These are phyloP conservation scores for Diglossa cyanea DNA, from an alignment of 2,797 vertebrate species.

Conservation along the genomic window DNA sequence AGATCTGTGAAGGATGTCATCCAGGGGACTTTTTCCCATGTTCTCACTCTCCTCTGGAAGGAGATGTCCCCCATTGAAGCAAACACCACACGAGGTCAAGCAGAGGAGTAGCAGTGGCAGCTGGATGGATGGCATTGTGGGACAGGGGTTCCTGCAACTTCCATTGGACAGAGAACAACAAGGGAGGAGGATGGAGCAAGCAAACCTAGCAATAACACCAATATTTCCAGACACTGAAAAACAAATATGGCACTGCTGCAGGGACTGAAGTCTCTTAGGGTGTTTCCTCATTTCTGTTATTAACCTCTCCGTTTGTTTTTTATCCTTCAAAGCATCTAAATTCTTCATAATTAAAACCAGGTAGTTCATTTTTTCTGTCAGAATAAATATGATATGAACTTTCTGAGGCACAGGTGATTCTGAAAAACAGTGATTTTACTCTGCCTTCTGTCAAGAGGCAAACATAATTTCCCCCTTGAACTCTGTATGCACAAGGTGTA, in stretches of 20 bases:
- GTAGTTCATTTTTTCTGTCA: background rate
- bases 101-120: slow-evolving; percentile 79
- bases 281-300: background rate
- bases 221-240: background rate
- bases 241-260: background rate
- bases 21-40: slow-evolving; percentile 65
- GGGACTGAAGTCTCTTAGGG: background rate
- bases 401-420: background rate
- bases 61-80: slow-evolving; percentile 70
- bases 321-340: background rate
- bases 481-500: background rate
- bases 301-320: background rate
- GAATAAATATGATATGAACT: background rate
- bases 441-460: background rate
- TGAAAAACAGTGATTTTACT: background rate
- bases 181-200: background rate
- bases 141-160: background rate
- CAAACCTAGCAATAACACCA: background rate
- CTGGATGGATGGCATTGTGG: slow-evolving; percentile 78
- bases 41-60: slow-evolving; percentile 73
- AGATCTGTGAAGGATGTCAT: slow-evolving; percentile 80
- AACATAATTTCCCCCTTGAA: background rate
- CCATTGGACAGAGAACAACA: background rate
- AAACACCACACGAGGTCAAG: slow-evolving; percentile 73
- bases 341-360: background rate